Evolutionary conservation across 2,113 vertebrate genomes (phyloP).

Genomic region (Neogale vison): DNA sequence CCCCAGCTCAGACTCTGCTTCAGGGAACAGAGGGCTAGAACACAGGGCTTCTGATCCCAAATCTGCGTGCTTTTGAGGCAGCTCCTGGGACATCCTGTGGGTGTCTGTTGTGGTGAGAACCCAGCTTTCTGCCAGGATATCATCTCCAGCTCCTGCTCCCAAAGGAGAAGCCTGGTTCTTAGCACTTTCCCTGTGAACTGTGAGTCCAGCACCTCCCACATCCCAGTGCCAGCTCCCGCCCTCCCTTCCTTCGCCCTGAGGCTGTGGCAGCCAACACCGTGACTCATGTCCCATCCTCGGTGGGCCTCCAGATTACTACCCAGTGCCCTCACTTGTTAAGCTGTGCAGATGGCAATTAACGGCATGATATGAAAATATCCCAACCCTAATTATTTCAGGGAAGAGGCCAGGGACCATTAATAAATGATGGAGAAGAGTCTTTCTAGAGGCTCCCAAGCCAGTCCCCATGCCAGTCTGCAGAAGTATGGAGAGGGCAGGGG

Average conservation of each 20-base stretch:
- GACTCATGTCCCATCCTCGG: neutral
- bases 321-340: conserved; percentile 54
- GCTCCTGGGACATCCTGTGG: neutral
- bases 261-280: neutral
- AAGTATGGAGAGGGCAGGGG: neutral
- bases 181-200: neutral
- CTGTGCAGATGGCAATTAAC: conserved; percentile 65
- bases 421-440: conserved; percentile 63
- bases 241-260: neutral
- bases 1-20: neutral
- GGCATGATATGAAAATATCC: conserved; percentile 67
- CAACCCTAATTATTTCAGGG: conserved; percentile 55
- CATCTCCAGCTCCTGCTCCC: neutral
- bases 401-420: conserved; percentile 55
- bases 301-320: neutral
- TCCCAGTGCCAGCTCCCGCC: neutral
- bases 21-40: neutral
- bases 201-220: neutral
- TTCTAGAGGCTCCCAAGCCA: conserved; percentile 34
- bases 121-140: neutral
- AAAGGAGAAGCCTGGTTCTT: neutral
- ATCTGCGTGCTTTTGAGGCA: neutral
- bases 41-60: neutral
- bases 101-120: neutral
- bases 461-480: neutral